phyloP scores from a whole-genome alignment of 2,888 invertebrate genomes.

The Diarsia rubi region DNA sequence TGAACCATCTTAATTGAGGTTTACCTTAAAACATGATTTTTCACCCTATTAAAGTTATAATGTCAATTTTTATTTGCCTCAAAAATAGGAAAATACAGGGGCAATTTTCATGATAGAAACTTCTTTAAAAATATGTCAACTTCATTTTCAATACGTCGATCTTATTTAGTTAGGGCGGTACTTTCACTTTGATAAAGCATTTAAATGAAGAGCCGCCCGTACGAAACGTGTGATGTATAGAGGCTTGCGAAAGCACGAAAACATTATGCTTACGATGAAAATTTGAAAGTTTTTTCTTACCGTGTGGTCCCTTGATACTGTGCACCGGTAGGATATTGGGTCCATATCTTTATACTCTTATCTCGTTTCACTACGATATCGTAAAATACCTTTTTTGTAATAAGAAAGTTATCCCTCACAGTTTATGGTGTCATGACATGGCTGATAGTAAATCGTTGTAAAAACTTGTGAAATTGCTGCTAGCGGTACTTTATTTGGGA shows the following conservation, averaged over 20 bases:
- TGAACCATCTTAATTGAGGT: too few species aligned
- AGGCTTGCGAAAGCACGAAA: conserved; percentile 15
- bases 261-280: neutral
- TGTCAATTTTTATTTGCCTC: neutral
- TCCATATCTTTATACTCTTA: conserved; percentile 51
- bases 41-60: too few species aligned
- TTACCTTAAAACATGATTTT: too few species aligned
- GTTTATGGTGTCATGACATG: conserved; percentile 63
- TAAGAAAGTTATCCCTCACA: conserved; percentile 56
- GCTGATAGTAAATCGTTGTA: conserved; percentile 52
- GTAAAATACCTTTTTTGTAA: conserved; percentile 58
- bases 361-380: conserved; percentile 48
- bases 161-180: conserved; percentile 16
- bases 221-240: neutral
- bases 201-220: neutral
- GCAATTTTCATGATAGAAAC: neutral
- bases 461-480: conserved; percentile 31
- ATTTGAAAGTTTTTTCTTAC: conserved; percentile 15
- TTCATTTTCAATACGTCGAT: conserved; percentile 3
- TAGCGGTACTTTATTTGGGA: conserved; percentile 11
- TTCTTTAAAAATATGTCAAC: neutral
- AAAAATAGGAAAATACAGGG: neutral
- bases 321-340: conserved; percentile 42
- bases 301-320: conserved; percentile 19
- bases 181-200: conserved; percentile 11